A percentile compares a stretch with the other conserved stretches of the same genome.
Conservation (phyloP, 2,113 vertebrate genomes). For the Tachuris rubrigastra region DNA sequence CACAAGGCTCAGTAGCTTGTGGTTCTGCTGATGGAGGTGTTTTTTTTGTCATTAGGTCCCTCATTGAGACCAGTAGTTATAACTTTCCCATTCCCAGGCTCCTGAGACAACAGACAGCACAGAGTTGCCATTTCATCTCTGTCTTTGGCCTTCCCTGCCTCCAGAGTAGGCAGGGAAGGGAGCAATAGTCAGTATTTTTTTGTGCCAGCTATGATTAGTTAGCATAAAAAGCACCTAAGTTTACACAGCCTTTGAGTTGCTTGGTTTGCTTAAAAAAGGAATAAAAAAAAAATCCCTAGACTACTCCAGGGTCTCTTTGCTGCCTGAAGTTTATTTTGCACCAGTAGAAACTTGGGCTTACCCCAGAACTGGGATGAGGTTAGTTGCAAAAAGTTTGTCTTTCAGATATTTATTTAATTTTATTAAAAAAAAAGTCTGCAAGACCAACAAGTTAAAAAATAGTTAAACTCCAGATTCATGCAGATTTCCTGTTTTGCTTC, state of each 20-base stretch:
- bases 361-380: background rate
- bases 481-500: conserved; percentile 67
- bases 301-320: background rate
- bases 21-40: background rate
- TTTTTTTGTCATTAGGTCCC: background rate
- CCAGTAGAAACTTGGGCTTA: background rate
- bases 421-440: background rate
- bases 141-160: background rate
- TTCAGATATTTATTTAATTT: background rate
- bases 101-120: background rate
- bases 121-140: background rate
- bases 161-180: background rate
- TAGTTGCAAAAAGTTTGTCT: background rate
- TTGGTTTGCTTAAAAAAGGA: background rate
- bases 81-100: background rate
- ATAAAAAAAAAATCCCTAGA: background rate
- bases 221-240: background rate
- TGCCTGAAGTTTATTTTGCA: background rate
- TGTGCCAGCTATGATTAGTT: background rate
- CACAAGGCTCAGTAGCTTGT: background rate
- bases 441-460: background rate
- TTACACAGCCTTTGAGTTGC: background rate
- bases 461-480: background rate
- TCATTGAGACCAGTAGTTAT: too few relatives aligned
- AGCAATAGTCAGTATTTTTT: background rate